phyloP scores from a whole-genome alignment of 92 coral and sea anemone species.

The Epizoanthus stellaris region DNA sequence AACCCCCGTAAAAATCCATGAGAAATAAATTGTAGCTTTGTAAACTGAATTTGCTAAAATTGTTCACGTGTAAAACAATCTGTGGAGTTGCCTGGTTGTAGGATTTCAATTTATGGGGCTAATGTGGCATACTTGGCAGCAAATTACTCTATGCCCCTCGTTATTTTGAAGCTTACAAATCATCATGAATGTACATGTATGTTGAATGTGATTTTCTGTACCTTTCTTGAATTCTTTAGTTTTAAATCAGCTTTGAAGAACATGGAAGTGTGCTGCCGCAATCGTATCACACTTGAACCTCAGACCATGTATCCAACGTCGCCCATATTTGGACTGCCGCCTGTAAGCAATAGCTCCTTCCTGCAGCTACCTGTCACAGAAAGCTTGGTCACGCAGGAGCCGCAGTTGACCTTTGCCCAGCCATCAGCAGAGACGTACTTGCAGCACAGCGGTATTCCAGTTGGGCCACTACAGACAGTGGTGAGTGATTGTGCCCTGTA shows the following conservation, averaged over 20 bases:
- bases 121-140: too few species aligned
- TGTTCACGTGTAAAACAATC: too few species aligned
- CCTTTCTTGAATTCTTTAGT: slow-evolving; percentile 41
- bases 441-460: slow-evolving; percentile 59
- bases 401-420: slow-evolving; percentile 53
- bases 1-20: too few species aligned
- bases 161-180: background rate
- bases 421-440: slow-evolving; percentile 70
- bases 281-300: slow-evolving; percentile 74
- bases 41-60: too few species aligned
- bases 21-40: too few species aligned
- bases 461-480: slow-evolving; percentile 82
- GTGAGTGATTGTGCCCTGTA: slow-evolving; percentile 52
- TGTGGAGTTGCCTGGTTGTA: too few species aligned
- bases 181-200: background rate
- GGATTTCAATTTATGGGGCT: too few species aligned
- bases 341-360: slow-evolving; percentile 62
- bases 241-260: slow-evolving; percentile 92
- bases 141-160: background rate
- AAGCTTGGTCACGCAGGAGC: slow-evolving; percentile 71
- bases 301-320: slow-evolving; percentile 54
- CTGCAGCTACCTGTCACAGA: slow-evolving; percentile 74
- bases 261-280: slow-evolving; percentile 97
- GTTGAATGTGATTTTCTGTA: background rate
- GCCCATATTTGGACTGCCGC: slow-evolving; percentile 73